phyloP scores from a whole-genome alignment of 2,113 vertebrate genomes.

The Calyptomena viridis region DNA sequence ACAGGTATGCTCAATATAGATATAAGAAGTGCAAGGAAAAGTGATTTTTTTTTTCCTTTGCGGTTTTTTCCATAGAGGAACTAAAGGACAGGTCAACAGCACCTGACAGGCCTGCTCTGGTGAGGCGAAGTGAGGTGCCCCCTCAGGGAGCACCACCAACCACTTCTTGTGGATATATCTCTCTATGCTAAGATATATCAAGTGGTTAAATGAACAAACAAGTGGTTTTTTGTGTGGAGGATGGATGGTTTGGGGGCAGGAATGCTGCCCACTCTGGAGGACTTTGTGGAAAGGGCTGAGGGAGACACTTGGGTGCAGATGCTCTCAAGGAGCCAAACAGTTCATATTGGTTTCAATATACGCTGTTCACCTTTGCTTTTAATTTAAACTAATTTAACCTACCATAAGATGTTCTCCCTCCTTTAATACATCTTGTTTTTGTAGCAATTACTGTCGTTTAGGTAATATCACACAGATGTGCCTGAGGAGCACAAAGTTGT shows the following conservation, averaged over 20 bases:
- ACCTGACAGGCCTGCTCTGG: accelerated
- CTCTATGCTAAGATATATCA: neutral
- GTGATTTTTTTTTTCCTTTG: too few species aligned
- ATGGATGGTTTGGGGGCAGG: neutral
- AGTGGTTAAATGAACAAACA: neutral
- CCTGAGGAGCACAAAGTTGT: neutral
- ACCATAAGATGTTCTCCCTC: neutral
- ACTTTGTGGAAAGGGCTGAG: too few species aligned
- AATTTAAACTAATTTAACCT: neutral
- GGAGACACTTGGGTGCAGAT: neutral
- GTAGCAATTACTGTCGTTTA: conserved; percentile 15
- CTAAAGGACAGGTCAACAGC: accelerated
- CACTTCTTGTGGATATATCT: too few species aligned
- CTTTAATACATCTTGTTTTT: neutral
- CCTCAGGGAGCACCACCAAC: accelerated
- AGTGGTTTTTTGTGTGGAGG: neutral
- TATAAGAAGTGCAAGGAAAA: accelerated
- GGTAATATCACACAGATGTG: neutral
- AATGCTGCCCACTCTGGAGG: neutral
- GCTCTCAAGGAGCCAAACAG: neutral
- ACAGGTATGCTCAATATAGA: neutral
- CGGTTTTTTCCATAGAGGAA: neutral
- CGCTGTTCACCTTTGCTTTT: neutral
- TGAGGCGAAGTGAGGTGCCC: accelerated
- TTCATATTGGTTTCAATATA: neutral